Percentiles rank a stretch among this genome's conserved stretches.
Conservation (phyloP, 2,113 vertebrate genomes). For the Trogon surrucura region DNA sequence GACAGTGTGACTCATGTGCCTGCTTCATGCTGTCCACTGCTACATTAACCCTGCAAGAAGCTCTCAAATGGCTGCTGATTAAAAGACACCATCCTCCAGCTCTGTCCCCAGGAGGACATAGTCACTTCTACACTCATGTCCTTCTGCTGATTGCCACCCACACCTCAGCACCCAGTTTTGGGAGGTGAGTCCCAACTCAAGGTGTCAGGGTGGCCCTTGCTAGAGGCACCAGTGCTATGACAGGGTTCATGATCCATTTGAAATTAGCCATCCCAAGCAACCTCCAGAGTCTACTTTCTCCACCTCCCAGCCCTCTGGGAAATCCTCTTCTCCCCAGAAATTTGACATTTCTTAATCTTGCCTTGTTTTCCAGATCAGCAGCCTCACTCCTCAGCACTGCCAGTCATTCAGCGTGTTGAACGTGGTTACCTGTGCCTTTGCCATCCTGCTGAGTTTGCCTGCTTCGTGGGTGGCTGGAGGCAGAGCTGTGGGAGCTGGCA, state of each 20-base stretch:
- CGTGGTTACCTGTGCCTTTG: not conserved
- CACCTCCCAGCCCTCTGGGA: not conserved
- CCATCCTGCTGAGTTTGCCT: not conserved
- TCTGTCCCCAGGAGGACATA: not conserved
- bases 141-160: not conserved
- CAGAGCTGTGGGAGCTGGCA: not conserved
- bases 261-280: not conserved
- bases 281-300: not conserved
- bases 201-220: not conserved
- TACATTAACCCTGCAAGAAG: not conserved
- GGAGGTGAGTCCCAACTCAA: not conserved
- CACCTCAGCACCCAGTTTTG: not conserved
- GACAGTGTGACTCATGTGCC: not conserved
- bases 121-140: not conserved
- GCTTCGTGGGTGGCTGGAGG: not conserved
- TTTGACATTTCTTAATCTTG: conserved; percentile 28
- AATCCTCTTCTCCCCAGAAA: conserved; percentile 5
- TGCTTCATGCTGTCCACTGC: not conserved
- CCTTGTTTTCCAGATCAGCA: conserved; percentile 45
- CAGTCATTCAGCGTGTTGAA: not conserved
- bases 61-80: not conserved
- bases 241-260: not conserved
- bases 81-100: not conserved
- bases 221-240: not conserved
- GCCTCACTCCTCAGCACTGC: not conserved